Evolutionary conservation across 2,888 invertebrate species (phyloP), one percentile per base, ranked within the genome.

Genomic region (Pharmacophagus antenor): DNA sequence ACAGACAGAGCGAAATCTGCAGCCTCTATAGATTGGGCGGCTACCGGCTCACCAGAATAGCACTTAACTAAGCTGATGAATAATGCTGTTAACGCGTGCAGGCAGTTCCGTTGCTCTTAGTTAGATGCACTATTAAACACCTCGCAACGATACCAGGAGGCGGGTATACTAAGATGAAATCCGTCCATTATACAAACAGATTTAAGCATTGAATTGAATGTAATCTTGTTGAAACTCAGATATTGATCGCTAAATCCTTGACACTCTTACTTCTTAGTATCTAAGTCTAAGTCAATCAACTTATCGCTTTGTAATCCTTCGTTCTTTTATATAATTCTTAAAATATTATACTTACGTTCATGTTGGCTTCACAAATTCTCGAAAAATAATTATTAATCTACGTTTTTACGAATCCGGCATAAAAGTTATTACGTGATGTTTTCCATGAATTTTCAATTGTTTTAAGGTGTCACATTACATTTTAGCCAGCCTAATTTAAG

Each of bases 51-150:
- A 25, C 25, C 44, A 18, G 54, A 22, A 27, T 10, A 17, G 20
- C 54, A 54, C 54, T 54, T 46, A 44, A 42, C 44, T 42, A 44
- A 54, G 44, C 44, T 54, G 54, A 54, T 54, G 42, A 46, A 54
- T 44, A 54, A 54, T 46, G 46, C 54, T 54, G 27, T 54, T 54
- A 54, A 54, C 54, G 25, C 44, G 20, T 25, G 53, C 27, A 54
- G 25, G 44, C 20, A 27, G 18, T 27, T 54, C 54, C 54, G 54
- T 15, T 46, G 27, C 31, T 50, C 50, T 31, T 50, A 49, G 49
- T 41, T 41, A 42, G 42, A 18, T 27, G 17, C 23, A 50, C 25
- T 50, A 27, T 25, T 27, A n/a, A 50, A 50, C 50, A 31, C 31
- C 27, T 50, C 8, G 23, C 17, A n/a, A 12, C 5, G 15, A 23